phyloP scores from a whole-genome alignment of 2,797 vertebrate species.

The Discoglossus pictus region DNA sequence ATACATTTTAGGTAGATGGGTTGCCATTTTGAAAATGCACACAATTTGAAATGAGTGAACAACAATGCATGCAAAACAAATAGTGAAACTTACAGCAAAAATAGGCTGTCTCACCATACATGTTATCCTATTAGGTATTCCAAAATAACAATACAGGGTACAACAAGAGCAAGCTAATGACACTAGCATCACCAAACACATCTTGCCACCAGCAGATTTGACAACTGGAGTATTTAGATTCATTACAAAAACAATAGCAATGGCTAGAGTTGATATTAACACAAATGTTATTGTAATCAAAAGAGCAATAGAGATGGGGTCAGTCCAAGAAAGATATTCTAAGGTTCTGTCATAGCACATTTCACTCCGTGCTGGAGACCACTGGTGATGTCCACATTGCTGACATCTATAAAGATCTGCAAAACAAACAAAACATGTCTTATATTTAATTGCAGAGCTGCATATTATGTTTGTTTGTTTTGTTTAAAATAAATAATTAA shows the following conservation, averaged over 20 bases:
- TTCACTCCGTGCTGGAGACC: slow-evolving; percentile 70
- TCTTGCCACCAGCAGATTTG: slow-evolving; percentile 77
- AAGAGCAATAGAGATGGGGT: slow-evolving; percentile 63
- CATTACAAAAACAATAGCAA: slow-evolving; percentile 67
- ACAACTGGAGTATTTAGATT: slow-evolving; percentile 78
- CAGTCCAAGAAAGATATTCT: slow-evolving; percentile 67
- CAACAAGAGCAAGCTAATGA: slow-evolving; percentile 64
- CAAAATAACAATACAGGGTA: slow-evolving; percentile 76
- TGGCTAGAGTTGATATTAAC: slow-evolving; percentile 59
- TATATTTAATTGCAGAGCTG: no score
- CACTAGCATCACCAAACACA: slow-evolving; percentile 81
- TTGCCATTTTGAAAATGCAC: slow-evolving; percentile 81
- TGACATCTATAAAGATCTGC: slow-evolving; percentile 64
- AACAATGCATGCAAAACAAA: slow-evolving; percentile 77
- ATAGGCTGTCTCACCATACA: slow-evolving; percentile 68
- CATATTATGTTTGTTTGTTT: no score
- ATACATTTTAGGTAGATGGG: slow-evolving; percentile 66
- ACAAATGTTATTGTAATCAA: slow-evolving; percentile 55
- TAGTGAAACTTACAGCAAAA: slow-evolving; percentile 68
- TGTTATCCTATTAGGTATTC: slow-evolving; percentile 56
- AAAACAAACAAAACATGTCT: neutral
- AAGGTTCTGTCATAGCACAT: slow-evolving; percentile 65
- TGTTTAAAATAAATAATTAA: no score
- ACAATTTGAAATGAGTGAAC: slow-evolving; percentile 82
- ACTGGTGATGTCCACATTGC: slow-evolving; percentile 67